These are phyloP conservation scores for Megalonaias nervosa DNA, from an alignment of 1,140 invertebrate species.

Conservation along the genomic window DNA sequence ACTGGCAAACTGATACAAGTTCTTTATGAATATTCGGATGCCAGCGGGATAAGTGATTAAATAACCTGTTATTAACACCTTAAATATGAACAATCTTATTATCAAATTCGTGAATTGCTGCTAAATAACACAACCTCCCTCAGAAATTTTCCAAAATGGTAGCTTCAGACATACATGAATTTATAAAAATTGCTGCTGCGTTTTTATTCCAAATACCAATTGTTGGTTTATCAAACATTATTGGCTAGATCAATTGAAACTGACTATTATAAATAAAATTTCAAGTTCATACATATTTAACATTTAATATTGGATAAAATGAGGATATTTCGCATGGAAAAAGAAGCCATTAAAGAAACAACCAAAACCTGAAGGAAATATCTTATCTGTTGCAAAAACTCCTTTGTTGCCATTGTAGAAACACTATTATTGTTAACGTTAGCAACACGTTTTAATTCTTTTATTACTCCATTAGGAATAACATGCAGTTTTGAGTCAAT, in stretches of 20 bases:
- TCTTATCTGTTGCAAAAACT: too few relatives aligned
- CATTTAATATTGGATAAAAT: not conserved
- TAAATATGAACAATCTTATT: not conserved
- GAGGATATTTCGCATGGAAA: too few relatives aligned
- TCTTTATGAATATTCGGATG: too few relatives aligned
- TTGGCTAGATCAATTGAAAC: not conserved
- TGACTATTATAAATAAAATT: slow-evolving; percentile 6
- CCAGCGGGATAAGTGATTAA: too few relatives aligned
- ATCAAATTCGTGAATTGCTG: not conserved
- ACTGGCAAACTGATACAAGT: too few relatives aligned
- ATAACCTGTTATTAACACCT: not conserved
- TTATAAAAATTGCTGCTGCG: not conserved
- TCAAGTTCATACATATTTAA: not conserved
- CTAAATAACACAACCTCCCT: slow-evolving; percentile 1
- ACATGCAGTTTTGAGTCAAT: too few relatives aligned
- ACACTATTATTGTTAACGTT: too few relatives aligned
- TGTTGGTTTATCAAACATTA: not conserved
- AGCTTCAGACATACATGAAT: not conserved
- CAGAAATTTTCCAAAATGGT: not conserved
- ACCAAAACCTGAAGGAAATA: too few relatives aligned
- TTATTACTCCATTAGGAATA: too few relatives aligned
- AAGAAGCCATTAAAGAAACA: too few relatives aligned
- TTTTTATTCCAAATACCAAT: slow-evolving; percentile 1
- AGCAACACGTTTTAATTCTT: too few relatives aligned
- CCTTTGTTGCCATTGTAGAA: too few relatives aligned